Conservation (phyloP, 2,797 vertebrate genomes). For the Ataeniobius toweri region DNA sequence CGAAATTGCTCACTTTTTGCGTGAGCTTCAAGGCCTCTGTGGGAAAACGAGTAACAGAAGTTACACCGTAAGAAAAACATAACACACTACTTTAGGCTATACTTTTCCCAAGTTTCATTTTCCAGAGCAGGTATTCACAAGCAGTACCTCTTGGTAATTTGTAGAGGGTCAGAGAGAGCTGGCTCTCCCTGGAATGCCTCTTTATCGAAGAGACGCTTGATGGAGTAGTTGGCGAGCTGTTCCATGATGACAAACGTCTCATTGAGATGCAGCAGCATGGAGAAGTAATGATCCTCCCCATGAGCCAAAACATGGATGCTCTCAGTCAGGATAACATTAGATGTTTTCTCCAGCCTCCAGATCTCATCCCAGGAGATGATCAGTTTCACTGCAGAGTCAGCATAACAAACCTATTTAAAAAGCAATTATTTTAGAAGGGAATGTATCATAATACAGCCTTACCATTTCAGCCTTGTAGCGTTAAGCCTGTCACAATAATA, state of each 20-base stretch:
- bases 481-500: not conserved
- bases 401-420: conserved; percentile 13
- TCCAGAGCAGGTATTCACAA: conserved; percentile 1
- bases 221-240: conserved; percentile 91
- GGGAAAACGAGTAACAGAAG: conserved; percentile 24
- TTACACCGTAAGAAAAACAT: conserved; percentile 5
- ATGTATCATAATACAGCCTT: not conserved
- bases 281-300: conserved; percentile 95
- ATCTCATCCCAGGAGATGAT: conserved; percentile 95
- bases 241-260: conserved; percentile 97
- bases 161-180: conserved; percentile 88
- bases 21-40: conserved; percentile 90
- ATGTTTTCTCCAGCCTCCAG: conserved; percentile 92
- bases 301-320: conserved; percentile 89
- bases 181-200: conserved; percentile 90
- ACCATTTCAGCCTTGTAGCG: not conserved
- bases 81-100: not conserved
- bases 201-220: conserved; percentile 95
- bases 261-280: conserved; percentile 94
- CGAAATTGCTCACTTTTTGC: conserved; percentile 92
- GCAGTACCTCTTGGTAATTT: conserved; percentile 92
- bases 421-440: not conserved
- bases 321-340: conserved; percentile 93
- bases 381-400: conserved; percentile 86
- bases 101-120: not conserved